phyloP scores from a whole-genome alignment of 2,797 vertebrate genomes.

The Potorous gilbertii region DNA sequence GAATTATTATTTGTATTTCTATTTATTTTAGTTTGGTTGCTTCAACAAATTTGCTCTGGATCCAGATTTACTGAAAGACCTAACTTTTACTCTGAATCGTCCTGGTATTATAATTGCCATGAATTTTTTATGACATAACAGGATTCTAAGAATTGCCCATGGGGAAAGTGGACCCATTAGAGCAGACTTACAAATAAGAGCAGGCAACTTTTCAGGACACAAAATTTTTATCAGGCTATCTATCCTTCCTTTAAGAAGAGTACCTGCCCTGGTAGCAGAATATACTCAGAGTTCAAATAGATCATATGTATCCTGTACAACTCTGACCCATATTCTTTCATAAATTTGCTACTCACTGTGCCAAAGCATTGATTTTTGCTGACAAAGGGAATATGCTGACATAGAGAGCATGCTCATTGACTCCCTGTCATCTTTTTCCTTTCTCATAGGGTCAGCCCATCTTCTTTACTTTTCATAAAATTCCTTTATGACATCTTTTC shows the following conservation, averaged over 20 bases:
- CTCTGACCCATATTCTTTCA: not conserved
- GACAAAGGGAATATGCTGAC: not conserved
- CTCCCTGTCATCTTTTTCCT: not conserved
- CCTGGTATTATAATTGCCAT: not conserved
- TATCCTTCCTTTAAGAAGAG: not conserved
- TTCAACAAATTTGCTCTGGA: not conserved
- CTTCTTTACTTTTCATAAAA: not conserved
- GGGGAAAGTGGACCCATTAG: not conserved
- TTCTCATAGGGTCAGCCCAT: not conserved
- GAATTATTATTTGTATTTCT: not conserved
- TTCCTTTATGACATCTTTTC: not conserved
- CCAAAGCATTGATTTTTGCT: not conserved
- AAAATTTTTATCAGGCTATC: not conserved
- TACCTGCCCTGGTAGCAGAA: not conserved
- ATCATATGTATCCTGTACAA: not conserved
- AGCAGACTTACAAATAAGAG: not conserved
- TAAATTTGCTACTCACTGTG: not conserved
- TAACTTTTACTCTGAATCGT: not conserved
- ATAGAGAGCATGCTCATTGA: not conserved
- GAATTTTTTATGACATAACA: not conserved
- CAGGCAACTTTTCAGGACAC: not conserved
- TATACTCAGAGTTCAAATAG: not conserved
- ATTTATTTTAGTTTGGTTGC: not conserved
- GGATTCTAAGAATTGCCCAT: not conserved
- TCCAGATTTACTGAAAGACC: not conserved